Percentiles rank a stretch among this genome's conserved stretches.
phyloP scores from a whole-genome alignment of 1,140 invertebrate genomes.

The Panagrolaimus sp. region DNA sequence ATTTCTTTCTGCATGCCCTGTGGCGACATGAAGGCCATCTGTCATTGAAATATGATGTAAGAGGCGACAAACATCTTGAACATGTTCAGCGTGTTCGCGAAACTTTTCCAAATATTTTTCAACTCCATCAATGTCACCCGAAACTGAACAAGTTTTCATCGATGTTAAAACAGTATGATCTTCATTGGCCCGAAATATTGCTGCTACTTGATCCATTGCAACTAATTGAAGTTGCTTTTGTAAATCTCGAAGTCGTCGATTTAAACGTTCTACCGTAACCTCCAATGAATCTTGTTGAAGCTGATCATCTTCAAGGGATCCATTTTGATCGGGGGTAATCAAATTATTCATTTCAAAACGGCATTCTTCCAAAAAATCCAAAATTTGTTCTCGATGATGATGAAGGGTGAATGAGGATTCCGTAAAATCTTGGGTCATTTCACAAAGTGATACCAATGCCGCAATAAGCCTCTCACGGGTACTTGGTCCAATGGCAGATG shows the following conservation, averaged over 20 bases:
- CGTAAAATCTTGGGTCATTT: conserved; percentile 95
- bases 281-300: conserved; percentile 69
- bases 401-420: conserved; percentile 96
- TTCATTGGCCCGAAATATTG: conserved; percentile 68
- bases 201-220: conserved; percentile 62
- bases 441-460: conserved; percentile 81
- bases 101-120: conserved; percentile 77
- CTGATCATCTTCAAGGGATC: conserved; percentile 58
- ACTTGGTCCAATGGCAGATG: conserved; percentile 58
- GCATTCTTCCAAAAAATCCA: conserved; percentile 65
- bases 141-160: conserved; percentile 73
- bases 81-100: conserved; percentile 81
- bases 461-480: conserved; percentile 68
- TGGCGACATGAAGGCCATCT: conserved; percentile 85
- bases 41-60: conserved; percentile 86
- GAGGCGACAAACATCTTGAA: conserved; percentile 89
- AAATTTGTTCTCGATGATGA: conserved; percentile 87
- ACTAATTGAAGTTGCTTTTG: conserved; percentile 61
- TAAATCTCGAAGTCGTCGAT: conserved; percentile 55
- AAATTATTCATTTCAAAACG: conserved; percentile 60
- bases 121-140: conserved; percentile 73
- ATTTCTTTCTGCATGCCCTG: conserved; percentile 90
- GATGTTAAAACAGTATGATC: conserved; percentile 72
- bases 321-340: conserved; percentile 43
- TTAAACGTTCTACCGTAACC: conserved; percentile 66